phyloP scores from a whole-genome alignment of 2,888 invertebrate genomes.

The Nomada ruficornis region DNA sequence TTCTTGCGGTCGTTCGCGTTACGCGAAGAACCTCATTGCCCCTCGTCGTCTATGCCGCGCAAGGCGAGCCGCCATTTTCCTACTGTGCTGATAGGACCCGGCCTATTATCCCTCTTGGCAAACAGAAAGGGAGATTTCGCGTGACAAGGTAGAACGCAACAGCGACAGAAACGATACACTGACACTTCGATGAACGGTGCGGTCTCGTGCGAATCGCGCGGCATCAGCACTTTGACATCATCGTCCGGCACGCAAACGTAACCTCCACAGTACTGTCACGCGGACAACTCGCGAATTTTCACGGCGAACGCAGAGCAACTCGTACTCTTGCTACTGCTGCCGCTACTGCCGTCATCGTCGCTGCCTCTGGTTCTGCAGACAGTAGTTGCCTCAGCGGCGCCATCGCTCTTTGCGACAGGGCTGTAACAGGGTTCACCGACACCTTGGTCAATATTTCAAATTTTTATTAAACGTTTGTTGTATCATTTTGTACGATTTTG shows the following conservation, averaged over 20 bases:
- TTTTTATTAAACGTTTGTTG: not conserved
- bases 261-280: constrained; percentile 58
- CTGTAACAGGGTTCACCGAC: constrained; percentile 11
- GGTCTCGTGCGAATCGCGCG: constrained; percentile 22
- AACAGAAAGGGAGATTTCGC: constrained; percentile 48
- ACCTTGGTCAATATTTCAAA: not conserved
- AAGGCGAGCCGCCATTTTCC: constrained; percentile 72
- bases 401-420: constrained; percentile 55
- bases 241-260: constrained; percentile 17
- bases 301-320: constrained; percentile 50
- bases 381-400: constrained; percentile 53
- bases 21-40: constrained; percentile 31
- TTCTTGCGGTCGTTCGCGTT: constrained; percentile 12
- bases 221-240: constrained; percentile 24
- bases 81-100: constrained; percentile 68
- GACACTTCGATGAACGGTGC: constrained; percentile 23
- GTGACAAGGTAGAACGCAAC: constrained; percentile 40
- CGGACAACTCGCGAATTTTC: constrained; percentile 49
- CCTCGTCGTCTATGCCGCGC: constrained; percentile 61
- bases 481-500: not conserved
- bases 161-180: constrained; percentile 48
- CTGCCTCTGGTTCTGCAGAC: constrained; percentile 46
- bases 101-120: constrained; percentile 59
- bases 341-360: constrained; percentile 49
- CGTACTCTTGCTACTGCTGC: constrained; percentile 57